Percentiles rank a stretch among this genome's conserved stretches.
Conservation (phyloP, 1,140 invertebrate genomes). For the Drosophila nigromelanica region DNA sequence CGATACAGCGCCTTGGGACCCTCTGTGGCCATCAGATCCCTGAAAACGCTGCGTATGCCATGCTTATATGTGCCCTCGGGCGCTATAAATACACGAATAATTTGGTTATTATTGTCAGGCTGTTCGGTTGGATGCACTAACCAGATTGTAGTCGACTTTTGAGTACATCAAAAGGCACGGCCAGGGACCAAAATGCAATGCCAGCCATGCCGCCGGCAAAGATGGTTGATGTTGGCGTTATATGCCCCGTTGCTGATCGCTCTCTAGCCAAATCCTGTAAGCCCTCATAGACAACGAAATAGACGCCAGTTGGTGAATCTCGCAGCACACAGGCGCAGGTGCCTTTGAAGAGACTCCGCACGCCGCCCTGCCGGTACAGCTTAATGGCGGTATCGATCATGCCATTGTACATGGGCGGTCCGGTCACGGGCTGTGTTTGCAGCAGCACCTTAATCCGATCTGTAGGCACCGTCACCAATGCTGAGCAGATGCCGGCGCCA, state of each 20-base stretch:
- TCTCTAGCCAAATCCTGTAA: conserved; percentile 88
- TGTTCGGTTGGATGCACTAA: too few relatives aligned
- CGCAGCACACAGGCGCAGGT: conserved; percentile 96
- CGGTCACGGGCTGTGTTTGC: conserved; percentile 92
- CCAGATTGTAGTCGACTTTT: conserved; percentile 98
- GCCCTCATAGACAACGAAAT: conserved; percentile 98
- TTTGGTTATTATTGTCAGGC: background rate
- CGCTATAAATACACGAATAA: conserved; percentile 85
- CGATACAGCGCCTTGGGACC: conserved; percentile 92
- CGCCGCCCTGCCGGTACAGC: conserved; percentile 97
- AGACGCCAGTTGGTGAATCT: conserved; percentile 96
- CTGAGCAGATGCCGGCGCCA: conserved; percentile 97
- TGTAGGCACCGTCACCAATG: conserved; percentile 97
- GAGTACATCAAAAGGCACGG: conserved; percentile 98
- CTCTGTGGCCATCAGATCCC: conserved; percentile 91
- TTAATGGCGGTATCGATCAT: conserved; percentile 96
- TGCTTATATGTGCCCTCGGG: conserved; percentile 95
- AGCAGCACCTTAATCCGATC: conserved; percentile 98
- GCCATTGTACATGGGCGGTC: conserved; percentile 93
- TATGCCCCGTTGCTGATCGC: conserved; percentile 74
- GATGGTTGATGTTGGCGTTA: conserved; percentile 89
- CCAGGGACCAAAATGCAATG: conserved; percentile 97
- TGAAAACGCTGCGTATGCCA: conserved; percentile 94
- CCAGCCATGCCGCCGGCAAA: conserved; percentile 98
- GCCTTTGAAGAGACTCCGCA: conserved; percentile 97